Evolutionary conservation across 2,888 invertebrate species (phyloP), one percentile per base, ranked within the genome.

Genomic region (Pseudanteris insignis): DNA sequence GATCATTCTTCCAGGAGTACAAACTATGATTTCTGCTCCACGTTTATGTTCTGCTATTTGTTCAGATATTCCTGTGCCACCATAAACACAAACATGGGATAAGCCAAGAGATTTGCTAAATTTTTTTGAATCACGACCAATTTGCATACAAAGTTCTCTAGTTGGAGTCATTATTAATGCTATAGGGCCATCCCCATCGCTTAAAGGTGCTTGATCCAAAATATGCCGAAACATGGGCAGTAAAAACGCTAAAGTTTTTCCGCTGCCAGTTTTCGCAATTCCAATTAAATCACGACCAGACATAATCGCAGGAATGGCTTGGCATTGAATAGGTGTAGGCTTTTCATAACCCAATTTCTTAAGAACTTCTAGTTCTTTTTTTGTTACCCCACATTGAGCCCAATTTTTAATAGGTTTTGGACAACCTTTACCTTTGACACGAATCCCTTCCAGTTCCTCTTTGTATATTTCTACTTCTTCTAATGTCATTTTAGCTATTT

Each of bases 1-100:
- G 0, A 99, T 99, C 99, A 99, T 99, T 36, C 99, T 86, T 0
- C 99, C 99, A 0, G 99, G 99, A 0, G 99, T 99, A 75, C 99
- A 99, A 0, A 99, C 98, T 68, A 99, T 95, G 67, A 99, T 94
- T 81, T 98, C 97, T 0, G 96, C 94, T 2, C 97, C 98, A 28
- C 97, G 86, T 78, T 97, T 98, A 62, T 98, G 77, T 78, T 97
- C 97, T 0, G 97, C 97, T 69, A 97, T 97, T 83, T 93, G 92
- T 79, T 95, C 95, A 0, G 94, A 94, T 64, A 95, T 94, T 0
- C 96, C 98, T 0, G 98, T 98, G 2, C 99, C 99, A 8, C 99
- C 99, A 74, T 99, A 99, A 0, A 99, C 98, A 75, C 97, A 98
- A 0, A 96, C 98, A 0, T 92, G 92, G 28, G 90, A 87, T 59